These are phyloP conservation scores for Neodon shergylaensis DNA, from an alignment of 2,113 vertebrate species.

Conservation along the genomic window DNA sequence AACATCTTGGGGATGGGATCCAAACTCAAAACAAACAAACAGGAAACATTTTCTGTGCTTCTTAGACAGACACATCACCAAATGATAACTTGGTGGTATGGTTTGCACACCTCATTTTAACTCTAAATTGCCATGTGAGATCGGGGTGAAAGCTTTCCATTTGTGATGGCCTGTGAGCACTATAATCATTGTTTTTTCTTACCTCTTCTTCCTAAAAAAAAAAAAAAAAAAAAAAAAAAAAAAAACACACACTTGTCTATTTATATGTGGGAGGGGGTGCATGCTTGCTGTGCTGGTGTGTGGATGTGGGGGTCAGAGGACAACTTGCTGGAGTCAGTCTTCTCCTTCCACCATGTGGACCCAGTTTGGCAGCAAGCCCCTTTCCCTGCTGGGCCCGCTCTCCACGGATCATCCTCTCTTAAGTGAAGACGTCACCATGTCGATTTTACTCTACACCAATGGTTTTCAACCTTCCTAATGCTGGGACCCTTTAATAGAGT, in stretches of 20 bases:
- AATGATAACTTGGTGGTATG: too few species aligned
- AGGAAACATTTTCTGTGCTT: not conserved
- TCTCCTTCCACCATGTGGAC: not conserved
- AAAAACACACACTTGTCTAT: not conserved
- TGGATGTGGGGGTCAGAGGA: not conserved
- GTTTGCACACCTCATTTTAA: not conserved
- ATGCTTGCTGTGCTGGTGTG: accelerated
- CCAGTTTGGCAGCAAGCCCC: not conserved
- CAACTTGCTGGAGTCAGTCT: not conserved
- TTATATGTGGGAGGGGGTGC: not conserved
- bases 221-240: too few species aligned
- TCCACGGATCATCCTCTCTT: not conserved
- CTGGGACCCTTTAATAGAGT: not conserved
- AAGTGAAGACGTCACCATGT: not conserved
- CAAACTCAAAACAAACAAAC: not conserved
- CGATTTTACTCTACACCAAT: not conserved
- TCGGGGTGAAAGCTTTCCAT: not conserved
- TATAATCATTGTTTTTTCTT: not conserved
- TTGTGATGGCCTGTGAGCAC: too few species aligned
- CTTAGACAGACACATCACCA: not conserved
- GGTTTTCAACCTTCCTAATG: not conserved
- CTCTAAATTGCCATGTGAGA: not conserved
- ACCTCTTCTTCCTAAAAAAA: not conserved
- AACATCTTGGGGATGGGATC: not conserved
- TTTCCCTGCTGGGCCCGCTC: not conserved